These are phyloP conservation scores for Drymodes brunneopygia DNA, from an alignment of 2,113 vertebrate genomes.

Conservation along the genomic window DNA sequence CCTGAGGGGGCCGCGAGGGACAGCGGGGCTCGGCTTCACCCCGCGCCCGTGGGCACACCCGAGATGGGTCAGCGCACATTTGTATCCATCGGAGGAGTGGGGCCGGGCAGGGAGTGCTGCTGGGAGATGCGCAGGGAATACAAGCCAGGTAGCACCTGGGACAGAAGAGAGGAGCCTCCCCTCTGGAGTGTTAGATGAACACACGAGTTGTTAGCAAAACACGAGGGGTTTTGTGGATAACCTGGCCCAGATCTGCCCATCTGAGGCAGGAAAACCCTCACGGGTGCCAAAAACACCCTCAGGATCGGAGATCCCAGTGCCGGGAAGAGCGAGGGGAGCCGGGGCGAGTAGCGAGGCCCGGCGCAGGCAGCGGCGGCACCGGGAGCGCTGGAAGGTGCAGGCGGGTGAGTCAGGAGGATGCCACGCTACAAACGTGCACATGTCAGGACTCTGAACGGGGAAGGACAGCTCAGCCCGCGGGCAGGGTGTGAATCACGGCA, in stretches of 20 bases:
- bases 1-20: background rate
- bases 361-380: background rate
- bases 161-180: background rate
- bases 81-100: background rate
- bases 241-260: too few species aligned
- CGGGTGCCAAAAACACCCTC: fast-evolving
- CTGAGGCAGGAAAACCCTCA: background rate
- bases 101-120: background rate
- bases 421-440: background rate
- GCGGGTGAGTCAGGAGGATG: background rate
- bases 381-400: background rate
- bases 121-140: background rate
- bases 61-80: too few species aligned
- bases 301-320: fast-evolving
- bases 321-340: background rate
- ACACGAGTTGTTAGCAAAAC: fast-evolving
- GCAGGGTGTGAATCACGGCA: background rate
- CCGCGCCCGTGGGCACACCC: fast-evolving
- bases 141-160: background rate
- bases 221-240: background rate
- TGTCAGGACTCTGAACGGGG: background rate
- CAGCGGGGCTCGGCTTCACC: fast-evolving
- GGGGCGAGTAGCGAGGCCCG: background rate
- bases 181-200: background rate
- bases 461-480: background rate